These are phyloP conservation scores for Prochilodus magdalenae DNA, from an alignment of 2,113 vertebrate genomes.

Conservation along the genomic window DNA sequence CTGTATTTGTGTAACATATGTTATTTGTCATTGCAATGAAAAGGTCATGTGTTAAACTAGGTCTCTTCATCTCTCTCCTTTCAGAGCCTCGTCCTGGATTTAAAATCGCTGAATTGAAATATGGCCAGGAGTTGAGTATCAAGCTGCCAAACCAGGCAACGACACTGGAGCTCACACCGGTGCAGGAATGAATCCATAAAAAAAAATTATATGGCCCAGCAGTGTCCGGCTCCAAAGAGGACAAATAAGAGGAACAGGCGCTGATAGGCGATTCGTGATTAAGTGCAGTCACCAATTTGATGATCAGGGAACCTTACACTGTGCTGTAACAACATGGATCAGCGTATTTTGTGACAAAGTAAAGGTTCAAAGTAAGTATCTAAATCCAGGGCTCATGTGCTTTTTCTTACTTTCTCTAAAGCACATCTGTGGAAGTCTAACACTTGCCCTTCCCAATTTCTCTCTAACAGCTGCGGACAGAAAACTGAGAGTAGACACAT, in stretches of 20 bases:
- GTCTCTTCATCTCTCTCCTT: no score
- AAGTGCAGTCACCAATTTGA: slow-evolving; percentile 59
- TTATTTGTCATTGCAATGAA: no score
- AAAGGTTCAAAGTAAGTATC: slow-evolving; percentile 60
- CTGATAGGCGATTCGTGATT: slow-evolving; percentile 54
- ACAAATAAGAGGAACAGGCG: slow-evolving; percentile 31
- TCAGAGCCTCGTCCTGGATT: no score
- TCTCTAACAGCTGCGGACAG: slow-evolving; percentile 46
- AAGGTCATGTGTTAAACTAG: no score
- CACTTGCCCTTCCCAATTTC: background rate
- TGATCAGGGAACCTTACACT: slow-evolving; percentile 65
- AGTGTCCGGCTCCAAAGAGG: slow-evolving; percentile 30
- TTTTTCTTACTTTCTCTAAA: no score
- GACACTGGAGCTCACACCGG: slow-evolving; percentile 57
- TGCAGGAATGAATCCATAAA: background rate
- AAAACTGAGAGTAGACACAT: slow-evolving; percentile 44
- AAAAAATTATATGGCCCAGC: background rate
- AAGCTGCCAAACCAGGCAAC: background rate
- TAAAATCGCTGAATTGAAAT: background rate
- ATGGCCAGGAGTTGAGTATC: background rate
- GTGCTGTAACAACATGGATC: slow-evolving; percentile 53
- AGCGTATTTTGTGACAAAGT: slow-evolving; percentile 57
- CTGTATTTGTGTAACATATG: no score
- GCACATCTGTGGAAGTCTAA: no score
- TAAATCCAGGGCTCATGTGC: no score